Evolutionary conservation across 2,113 vertebrate species (phyloP), one percentile per base, ranked within the genome.

Genomic region (Tympanuchus pallidicinctus): DNA sequence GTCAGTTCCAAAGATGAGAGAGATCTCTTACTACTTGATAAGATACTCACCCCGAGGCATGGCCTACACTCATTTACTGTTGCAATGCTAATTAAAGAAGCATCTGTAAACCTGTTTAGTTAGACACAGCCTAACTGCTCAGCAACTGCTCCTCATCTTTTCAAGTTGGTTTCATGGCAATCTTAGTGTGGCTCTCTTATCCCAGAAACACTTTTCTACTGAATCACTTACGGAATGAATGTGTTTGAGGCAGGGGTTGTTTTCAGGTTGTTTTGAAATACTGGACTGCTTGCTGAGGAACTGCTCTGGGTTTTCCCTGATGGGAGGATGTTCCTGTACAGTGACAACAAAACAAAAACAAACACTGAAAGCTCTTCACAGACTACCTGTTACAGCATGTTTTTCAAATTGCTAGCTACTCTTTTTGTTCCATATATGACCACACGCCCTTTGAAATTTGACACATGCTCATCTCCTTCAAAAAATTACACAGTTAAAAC

Each of bases 141-240:
- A 65, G 80, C 66, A 86, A 72, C 50, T 60, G 25, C 5, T 93
- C 52, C 50, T 87, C 77, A n/a, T 76, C 42, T 48, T 84, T 89
- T 74, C 84, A 70, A 34, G 36, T 15, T 43, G 66, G 60, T 30
- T 64, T 89, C 43, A 50, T 4, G 24, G 36, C 17, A 16, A 90
- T 54, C 30, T 60, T 42, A 43, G 47, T 1, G 0, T 5, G 42
- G 15, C 77, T 70, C 42, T 52, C 66, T 65, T 59, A 45, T 14
- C 70, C 64, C 13, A 63, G 25, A 74, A 96, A 82, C 56, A 76
- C 0, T 10, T 70, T 85, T 72, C 72, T 82, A 56, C 61, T 36
- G 59, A 47, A 83, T 45, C 71, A 97, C 96, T 97, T 95, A 97
- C 95, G 0, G 80, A 90, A 91, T 59, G 72, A 96, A 93, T 67